phyloP scores from a whole-genome alignment of 2,113 vertebrate species.

The Silurus asotus region DNA sequence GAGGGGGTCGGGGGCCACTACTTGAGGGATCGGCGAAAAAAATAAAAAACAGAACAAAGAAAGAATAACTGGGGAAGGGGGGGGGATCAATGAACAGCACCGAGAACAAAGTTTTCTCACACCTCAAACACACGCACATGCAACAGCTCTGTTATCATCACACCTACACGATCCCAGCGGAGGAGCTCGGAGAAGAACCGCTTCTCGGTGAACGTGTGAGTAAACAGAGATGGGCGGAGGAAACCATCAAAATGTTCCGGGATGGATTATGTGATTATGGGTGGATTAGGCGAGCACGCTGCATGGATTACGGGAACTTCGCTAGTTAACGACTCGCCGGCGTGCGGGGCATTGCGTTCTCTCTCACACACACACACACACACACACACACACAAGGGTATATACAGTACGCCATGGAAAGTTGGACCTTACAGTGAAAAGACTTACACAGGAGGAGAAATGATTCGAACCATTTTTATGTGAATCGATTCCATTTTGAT shows the following conservation, averaged over 20 bases:
- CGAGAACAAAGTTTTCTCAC: slow-evolving; percentile 51
- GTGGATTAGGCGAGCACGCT: slow-evolving; percentile 8
- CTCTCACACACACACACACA: too few relatives aligned
- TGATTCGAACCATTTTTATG: neutral
- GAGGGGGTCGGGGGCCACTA: slow-evolving; percentile 21
- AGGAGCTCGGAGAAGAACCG: slow-evolving; percentile 1
- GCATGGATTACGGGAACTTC: slow-evolving; percentile 16
- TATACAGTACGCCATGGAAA: neutral
- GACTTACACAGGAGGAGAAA: too few relatives aligned
- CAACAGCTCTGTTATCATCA: slow-evolving; percentile 27
- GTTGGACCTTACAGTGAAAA: neutral
- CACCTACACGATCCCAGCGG: slow-evolving; percentile 40
- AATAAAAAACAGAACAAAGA: slow-evolving; percentile 18
- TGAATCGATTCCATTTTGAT: neutral
- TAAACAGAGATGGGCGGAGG: slow-evolving; percentile 14
- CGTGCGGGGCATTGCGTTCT: neutral
- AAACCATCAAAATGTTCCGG: neutral
- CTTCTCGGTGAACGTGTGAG: slow-evolving; percentile 8
- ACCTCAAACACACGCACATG: slow-evolving; percentile 6
- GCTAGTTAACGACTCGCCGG: neutral
- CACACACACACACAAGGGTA: too few relatives aligned
- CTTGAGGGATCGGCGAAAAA: neutral
- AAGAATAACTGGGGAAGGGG: too few relatives aligned
- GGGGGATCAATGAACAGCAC: slow-evolving; percentile 33
- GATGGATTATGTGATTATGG: slow-evolving; percentile 27